phyloP scores from a whole-genome alignment of 2,113 vertebrate species.

The Craseonycteris thonglongyai region DNA sequence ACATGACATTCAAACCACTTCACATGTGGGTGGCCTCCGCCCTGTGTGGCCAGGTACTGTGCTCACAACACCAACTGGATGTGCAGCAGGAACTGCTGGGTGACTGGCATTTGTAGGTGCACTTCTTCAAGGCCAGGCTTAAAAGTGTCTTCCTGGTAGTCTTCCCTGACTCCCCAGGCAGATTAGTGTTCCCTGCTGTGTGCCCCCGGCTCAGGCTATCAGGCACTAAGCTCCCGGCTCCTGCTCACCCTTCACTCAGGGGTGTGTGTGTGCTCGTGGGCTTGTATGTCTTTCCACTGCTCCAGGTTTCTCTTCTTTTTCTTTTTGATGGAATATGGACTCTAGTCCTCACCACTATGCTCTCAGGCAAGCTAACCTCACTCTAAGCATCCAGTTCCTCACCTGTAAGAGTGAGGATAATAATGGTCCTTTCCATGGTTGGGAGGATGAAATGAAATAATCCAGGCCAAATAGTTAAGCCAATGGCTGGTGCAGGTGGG shows the following conservation, averaged over 20 bases:
- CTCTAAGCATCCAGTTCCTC: neutral
- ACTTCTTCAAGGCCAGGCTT: neutral
- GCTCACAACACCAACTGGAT: neutral
- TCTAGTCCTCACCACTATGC: neutral
- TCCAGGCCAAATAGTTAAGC: neutral
- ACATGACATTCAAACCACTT: neutral
- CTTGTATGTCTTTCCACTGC: neutral
- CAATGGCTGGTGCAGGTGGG: neutral
- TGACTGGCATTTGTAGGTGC: neutral
- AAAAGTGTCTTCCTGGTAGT: neutral
- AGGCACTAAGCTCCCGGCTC: neutral
- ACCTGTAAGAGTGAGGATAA: neutral
- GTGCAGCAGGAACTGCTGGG: neutral
- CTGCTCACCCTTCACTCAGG: neutral
- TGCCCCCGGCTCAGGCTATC: rapidly evolving
- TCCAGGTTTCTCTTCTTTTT: neutral
- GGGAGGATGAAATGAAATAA: neutral
- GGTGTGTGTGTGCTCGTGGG: neutral
- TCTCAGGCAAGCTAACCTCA: neutral
- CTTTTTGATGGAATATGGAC: neutral
- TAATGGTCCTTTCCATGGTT: neutral
- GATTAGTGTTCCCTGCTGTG: neutral
- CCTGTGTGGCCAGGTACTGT: neutral
- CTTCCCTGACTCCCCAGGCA: neutral
- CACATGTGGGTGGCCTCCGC: neutral